Conservation (phyloP, 2,113 vertebrate genomes). For the Sialia sialis region DNA sequence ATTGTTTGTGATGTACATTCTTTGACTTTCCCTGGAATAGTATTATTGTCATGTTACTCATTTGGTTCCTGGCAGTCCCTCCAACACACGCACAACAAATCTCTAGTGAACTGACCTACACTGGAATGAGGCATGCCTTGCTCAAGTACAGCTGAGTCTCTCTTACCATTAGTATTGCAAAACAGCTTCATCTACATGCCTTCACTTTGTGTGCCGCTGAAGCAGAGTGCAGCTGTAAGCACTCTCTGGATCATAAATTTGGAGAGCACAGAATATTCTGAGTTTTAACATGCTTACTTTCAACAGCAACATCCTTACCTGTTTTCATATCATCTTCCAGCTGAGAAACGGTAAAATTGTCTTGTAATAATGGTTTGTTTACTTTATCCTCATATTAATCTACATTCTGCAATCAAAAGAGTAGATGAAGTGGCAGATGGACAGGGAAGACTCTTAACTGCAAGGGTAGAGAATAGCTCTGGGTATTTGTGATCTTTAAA, state of each 20-base stretch:
- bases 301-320: not conserved
- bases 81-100: not conserved
- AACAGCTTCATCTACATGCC: not conserved
- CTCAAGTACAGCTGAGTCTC: not conserved
- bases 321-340: not conserved
- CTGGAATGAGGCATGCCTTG: not conserved
- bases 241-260: not conserved
- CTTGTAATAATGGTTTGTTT: not conserved
- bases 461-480: not conserved
- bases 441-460: not conserved
- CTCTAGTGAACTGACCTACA: not conserved
- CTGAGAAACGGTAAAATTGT: not conserved
- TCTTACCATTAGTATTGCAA: not conserved
- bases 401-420: not conserved
- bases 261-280: not conserved
- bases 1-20: not conserved
- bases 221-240: not conserved
- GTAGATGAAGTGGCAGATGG: not conserved
- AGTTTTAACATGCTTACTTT: not conserved
- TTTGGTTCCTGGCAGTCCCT: not conserved
- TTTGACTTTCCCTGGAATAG: not conserved
- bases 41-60: not conserved
- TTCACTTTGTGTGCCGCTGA: not conserved
- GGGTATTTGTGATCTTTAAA: not conserved
- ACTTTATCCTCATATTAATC: not conserved